phyloP scores from a whole-genome alignment of 2,888 invertebrate species.

The Smittia aterrima region DNA sequence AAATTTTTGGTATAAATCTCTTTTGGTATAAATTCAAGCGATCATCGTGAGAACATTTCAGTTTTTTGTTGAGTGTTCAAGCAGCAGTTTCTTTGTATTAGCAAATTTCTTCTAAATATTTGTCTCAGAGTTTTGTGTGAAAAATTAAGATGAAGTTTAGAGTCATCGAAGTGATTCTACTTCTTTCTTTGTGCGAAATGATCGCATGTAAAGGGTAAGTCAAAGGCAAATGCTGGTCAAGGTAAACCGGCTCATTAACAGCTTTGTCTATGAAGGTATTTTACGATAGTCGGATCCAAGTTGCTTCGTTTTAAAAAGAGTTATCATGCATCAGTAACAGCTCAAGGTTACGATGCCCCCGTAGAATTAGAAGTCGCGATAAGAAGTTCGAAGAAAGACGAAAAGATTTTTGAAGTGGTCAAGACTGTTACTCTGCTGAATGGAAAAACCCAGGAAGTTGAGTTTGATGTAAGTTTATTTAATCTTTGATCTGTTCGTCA shows the following conservation, averaged over 20 bases:
- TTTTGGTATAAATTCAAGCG: too few species aligned
- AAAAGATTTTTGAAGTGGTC: conserved; percentile 67
- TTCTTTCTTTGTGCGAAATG: not conserved
- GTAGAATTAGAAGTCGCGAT: conserved; percentile 71
- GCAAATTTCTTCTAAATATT: too few species aligned
- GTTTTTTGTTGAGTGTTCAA: too few species aligned
- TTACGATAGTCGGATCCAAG: conserved; percentile 73
- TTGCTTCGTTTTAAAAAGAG: conserved; percentile 78
- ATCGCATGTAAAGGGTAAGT: not conserved
- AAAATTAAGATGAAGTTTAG: not conserved
- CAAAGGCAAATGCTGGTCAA: not conserved
- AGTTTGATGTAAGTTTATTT: conserved; percentile 62
- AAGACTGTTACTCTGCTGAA: conserved; percentile 69
- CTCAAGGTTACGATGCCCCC: conserved; percentile 58
- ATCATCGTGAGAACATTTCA: too few species aligned
- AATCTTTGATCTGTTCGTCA: not conserved
- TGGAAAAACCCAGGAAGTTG: conserved; percentile 66
- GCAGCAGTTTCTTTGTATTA: too few species aligned
- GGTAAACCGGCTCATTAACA: not conserved
- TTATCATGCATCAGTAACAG: conserved; percentile 78
- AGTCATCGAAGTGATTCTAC: not conserved
- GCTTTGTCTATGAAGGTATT: not conserved
- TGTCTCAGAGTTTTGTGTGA: too few species aligned
- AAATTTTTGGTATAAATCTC: too few species aligned
- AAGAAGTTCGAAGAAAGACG: conserved; percentile 64